Evolutionary conservation across 1,140 invertebrate genomes (phyloP), one percentile per base, ranked within the genome.

Genomic region (Harlomillsia oculata): DNA sequence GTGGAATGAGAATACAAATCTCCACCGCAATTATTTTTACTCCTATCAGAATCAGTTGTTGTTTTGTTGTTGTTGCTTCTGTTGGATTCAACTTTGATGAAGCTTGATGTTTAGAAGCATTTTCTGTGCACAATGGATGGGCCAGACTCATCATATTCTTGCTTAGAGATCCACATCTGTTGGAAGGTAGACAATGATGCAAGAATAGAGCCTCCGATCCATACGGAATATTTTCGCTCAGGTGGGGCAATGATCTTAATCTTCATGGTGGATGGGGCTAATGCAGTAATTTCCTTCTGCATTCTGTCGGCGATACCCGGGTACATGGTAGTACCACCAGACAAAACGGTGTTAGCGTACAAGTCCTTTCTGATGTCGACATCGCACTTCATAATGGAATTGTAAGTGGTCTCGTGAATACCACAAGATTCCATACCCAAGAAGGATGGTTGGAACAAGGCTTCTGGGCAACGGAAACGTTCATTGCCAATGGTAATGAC

Each of bases 91-190:
- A 30, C 34, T 16, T 30, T 30, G 25, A 30, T 46, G 45, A 16
- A 48, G 45, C 45, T 18, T 48, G 29, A 23, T 30, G 48, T 40
- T 88, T 92, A 93, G 82, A 94, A 93, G 80, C 89, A 93, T 76
- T 93, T 94, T 77, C 89, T 84, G 81, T 93, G 89, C 64, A 94
- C 89, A 72, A 93, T 92, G 70, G 84, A 85, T 64, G 88, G 87
- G 68, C 89, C 89, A 71, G 85, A 89, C 73, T 92, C 78, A 66
- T 80, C 78, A 68, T 80, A 80, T 66, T 80, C 78, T 69, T 78
- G 74, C 67, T 80, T 80, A 72, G 71, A 73, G 71, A 80, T 80
- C 78, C 78, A 80, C 72, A 73, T 73, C 66, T 73, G 75, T 66
- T 77, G 74, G 74, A 77, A 76, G 68, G 87, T 91, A 69, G 85